Percentiles rank a stretch among this genome's conserved stretches.
Conservation (phyloP, 2,888 invertebrate species). For the Hypena proboscidalis region DNA sequence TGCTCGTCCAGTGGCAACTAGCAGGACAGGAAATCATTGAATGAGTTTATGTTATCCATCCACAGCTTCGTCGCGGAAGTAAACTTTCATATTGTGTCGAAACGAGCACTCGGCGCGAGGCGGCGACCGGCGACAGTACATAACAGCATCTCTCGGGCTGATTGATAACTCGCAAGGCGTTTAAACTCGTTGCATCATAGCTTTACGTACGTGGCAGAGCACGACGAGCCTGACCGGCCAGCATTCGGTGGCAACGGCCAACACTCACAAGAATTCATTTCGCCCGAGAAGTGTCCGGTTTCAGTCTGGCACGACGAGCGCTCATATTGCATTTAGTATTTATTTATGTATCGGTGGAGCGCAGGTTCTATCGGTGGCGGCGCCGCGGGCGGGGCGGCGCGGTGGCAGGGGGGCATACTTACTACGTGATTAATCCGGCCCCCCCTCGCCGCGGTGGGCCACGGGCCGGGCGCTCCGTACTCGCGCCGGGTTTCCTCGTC, state of each 20-base stretch:
- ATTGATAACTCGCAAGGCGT: conserved; percentile 60
- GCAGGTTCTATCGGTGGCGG: conserved; percentile 73
- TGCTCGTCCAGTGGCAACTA: conserved; percentile 28
- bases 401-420: conserved; percentile 77
- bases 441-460: conserved; percentile 59
- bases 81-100: conserved; percentile 47
- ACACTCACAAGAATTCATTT: conserved; percentile 77
- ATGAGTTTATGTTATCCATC: conserved; percentile 36
- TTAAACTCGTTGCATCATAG: conserved; percentile 65
- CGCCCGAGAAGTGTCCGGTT: conserved; percentile 81
- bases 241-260: conserved; percentile 72
- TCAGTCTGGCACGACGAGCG: conserved; percentile 80
- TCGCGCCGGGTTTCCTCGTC: conserved; percentile 85
- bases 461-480: conserved; percentile 75
- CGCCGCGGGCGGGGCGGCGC: conserved; percentile 51
- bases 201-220: conserved; percentile 50
- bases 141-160: conserved; percentile 48
- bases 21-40: conserved; percentile 32
- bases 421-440: conserved; percentile 84
- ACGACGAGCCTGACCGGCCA: conserved; percentile 41
- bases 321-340: conserved; percentile 79
- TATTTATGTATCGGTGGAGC: conserved; percentile 81
- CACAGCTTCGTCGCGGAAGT: conserved; percentile 40
- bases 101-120: conserved; percentile 38
- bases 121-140: conserved; percentile 39